Percentiles rank a stretch among this genome's conserved stretches.
Conservation (phyloP, 2,888 invertebrate species). For the Clostera curtula region DNA sequence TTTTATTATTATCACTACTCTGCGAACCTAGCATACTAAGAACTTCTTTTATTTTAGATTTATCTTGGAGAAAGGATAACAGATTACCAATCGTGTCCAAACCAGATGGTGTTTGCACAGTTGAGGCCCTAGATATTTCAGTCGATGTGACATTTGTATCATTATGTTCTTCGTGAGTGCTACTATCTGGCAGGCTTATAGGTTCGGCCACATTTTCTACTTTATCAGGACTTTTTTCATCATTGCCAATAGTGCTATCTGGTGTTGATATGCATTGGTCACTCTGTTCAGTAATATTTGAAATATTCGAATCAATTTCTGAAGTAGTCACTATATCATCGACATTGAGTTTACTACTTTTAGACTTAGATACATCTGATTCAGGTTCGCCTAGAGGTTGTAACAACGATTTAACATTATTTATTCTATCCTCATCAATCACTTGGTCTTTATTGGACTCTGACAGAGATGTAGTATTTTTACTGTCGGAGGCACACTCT, state of each 20-base stretch:
- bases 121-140: too few species aligned
- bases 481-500: too few species aligned
- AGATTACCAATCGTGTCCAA: constrained; percentile 46
- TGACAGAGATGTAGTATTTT: too few species aligned
- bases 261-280: constrained; percentile 33
- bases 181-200: constrained; percentile 40
- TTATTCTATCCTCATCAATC: too few species aligned
- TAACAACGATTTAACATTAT: too few species aligned
- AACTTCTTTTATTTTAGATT: constrained; percentile 65
- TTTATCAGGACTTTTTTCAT: constrained; percentile 18
- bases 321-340: constrained; percentile 47
- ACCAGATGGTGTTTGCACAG: constrained; percentile 20
- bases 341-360: too few species aligned
- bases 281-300: constrained; percentile 10
- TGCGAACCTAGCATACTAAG: constrained; percentile 55
- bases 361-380: too few species aligned
- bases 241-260: constrained; percentile 50
- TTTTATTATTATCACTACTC: constrained; percentile 59
- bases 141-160: constrained; percentile 48
- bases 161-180: constrained; percentile 39
- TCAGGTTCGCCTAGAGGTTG: too few species aligned
- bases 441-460: too few species aligned
- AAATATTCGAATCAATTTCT: constrained; percentile 14
- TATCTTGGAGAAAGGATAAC: constrained; percentile 57
- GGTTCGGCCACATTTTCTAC: constrained; percentile 18